Conservation (phyloP, 2,113 vertebrate species). For the Reinhardtius hippoglossoides region DNA sequence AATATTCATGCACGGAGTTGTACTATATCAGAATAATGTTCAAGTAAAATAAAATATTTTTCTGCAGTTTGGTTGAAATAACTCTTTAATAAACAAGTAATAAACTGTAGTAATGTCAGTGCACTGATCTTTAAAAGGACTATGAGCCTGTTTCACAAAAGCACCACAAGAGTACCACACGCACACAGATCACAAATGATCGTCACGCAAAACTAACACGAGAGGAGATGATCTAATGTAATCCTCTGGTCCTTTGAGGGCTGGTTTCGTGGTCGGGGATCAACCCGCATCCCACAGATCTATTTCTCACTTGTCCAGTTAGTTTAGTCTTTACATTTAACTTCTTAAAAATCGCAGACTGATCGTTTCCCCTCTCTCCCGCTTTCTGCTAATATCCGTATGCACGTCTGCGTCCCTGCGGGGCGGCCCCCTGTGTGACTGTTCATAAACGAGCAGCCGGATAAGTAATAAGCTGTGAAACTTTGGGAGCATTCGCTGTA, state of each 20-base stretch:
- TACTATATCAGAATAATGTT: too few relatives aligned
- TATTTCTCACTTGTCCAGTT: conserved; percentile 2
- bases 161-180: not conserved
- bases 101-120: not conserved
- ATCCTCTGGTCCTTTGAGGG: not conserved
- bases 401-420: conserved; percentile 14
- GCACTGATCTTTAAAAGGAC: not conserved
- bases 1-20: too few relatives aligned
- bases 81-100: not conserved
- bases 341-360: not conserved
- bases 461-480: conserved; percentile 71
- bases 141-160: not conserved
- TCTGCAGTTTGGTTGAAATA: too few relatives aligned
- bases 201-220: too few relatives aligned
- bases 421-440: conserved; percentile 22
- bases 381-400: conserved; percentile 30
- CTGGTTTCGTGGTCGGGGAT: not conserved
- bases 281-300: not conserved
- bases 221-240: not conserved
- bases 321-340: conserved; percentile 32
- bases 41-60: too few relatives aligned
- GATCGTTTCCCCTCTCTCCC: conserved; percentile 7
- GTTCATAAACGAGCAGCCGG: conserved; percentile 55
- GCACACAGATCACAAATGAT: not conserved
- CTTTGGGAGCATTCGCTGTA: conserved; percentile 57